Conservation (phyloP, 1,140 invertebrate genomes). For the Platorchestia sp. region DNA sequence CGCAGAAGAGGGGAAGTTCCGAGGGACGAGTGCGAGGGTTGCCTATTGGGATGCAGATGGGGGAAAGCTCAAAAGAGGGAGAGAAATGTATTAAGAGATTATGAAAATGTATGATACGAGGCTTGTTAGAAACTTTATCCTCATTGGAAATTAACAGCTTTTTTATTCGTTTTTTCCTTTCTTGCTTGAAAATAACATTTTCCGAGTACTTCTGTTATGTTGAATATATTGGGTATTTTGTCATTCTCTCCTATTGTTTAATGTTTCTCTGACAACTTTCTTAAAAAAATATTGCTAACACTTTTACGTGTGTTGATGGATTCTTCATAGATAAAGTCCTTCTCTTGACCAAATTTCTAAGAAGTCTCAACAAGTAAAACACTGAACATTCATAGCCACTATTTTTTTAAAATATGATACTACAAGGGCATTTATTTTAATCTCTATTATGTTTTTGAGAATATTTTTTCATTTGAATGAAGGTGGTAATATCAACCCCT, state of each 20-base stretch:
- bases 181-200: neutral
- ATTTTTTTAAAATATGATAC: too few species aligned
- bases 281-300: neutral
- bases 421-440: too few species aligned
- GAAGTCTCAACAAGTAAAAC: too few species aligned
- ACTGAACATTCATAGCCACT: too few species aligned
- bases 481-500: too few species aligned
- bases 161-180: too few species aligned
- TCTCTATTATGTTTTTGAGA: too few species aligned
- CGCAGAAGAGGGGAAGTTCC: conserved; percentile 5
- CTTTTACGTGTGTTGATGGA: neutral
- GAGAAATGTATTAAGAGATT: neutral
- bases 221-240: neutral
- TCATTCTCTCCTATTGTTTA: neutral
- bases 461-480: too few species aligned
- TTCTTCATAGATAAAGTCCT: too few species aligned
- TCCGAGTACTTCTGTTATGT: neutral
- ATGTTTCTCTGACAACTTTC: neutral
- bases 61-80: neutral
- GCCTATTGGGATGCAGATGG: conserved; percentile 44
- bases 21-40: conserved; percentile 14
- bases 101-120: neutral
- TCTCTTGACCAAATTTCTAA: too few species aligned
- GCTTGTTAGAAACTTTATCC: too few species aligned
- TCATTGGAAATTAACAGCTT: too few species aligned